Conservation (phyloP, 2,113 vertebrate genomes). For the Phycodurus eques region DNA sequence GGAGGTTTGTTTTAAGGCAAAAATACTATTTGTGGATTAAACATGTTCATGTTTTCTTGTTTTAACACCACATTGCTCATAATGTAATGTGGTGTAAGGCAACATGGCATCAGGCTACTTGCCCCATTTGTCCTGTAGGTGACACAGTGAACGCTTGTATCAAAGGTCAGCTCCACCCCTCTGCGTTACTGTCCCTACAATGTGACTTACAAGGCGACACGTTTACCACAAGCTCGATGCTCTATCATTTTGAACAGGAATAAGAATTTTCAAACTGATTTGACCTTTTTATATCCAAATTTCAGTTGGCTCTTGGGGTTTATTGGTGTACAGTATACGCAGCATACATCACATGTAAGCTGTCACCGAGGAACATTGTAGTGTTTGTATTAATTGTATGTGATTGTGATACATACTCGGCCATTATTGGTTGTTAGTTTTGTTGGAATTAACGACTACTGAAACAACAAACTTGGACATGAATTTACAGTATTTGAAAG, state of each 20-base stretch:
- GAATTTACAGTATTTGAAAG: too few relatives aligned
- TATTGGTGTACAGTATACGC: too few relatives aligned
- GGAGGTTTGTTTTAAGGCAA: neutral
- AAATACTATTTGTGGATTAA: neutral
- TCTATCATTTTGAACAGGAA: neutral
- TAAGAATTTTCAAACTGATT: too few relatives aligned
- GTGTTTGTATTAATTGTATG: too few relatives aligned
- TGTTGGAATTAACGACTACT: too few relatives aligned
- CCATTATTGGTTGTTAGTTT: too few relatives aligned
- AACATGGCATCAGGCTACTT: conserved; percentile 3
- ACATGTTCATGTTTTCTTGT: neutral
- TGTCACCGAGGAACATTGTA: too few relatives aligned
- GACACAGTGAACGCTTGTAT: neutral
- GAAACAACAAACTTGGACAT: too few relatives aligned
- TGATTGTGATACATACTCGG: too few relatives aligned
- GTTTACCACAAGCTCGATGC: neutral
- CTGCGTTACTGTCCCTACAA: neutral
- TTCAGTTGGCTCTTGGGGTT: too few relatives aligned
- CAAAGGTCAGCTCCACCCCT: conserved; percentile 3
- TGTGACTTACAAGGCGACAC: neutral
- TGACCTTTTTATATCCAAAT: too few relatives aligned
- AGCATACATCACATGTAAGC: too few relatives aligned
- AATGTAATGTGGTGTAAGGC: conserved; percentile 1
- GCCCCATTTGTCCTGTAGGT: conserved; percentile 4
- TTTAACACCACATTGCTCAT: neutral